Percentiles rank a stretch among this genome's conserved stretches.
Conservation (phyloP, 92 coral and sea anemone species). For the Porites rus region DNA sequence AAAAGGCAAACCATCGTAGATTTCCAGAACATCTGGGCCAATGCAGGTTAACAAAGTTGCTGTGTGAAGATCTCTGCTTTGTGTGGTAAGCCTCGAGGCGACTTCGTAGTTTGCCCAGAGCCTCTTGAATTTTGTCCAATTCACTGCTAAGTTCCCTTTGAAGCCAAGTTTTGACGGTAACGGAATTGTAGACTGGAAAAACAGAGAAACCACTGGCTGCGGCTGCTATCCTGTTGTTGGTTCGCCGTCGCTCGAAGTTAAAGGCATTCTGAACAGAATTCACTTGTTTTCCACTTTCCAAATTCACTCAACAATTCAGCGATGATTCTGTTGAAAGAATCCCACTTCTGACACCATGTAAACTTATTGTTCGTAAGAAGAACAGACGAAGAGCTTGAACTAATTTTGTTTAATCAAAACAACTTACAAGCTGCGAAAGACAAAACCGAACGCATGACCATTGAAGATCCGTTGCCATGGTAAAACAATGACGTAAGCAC, state of each 20-base stretch:
- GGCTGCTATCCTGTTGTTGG: not conserved
- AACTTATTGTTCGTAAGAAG: constrained; percentile 1
- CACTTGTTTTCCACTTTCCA: not conserved
- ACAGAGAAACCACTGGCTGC: constrained; percentile 26
- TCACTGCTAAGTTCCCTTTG: constrained; percentile 48
- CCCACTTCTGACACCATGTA: constrained; percentile 8
- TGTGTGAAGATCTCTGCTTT: not conserved
- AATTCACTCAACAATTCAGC: constrained; percentile 1
- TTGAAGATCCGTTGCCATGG: no score
- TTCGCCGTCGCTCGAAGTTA: not conserved
- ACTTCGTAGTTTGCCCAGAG: constrained; percentile 59
- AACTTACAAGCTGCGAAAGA: no score
- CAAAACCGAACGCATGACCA: no score
- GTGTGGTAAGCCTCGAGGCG: constrained; percentile 10
- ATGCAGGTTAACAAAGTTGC: constrained; percentile 56
- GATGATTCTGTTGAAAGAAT: constrained; percentile 30
- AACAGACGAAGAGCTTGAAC: not conserved
- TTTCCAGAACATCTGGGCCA: constrained; percentile 44
- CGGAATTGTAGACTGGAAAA: constrained; percentile 51
- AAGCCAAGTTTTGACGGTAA: constrained; percentile 54
- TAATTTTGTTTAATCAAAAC: not conserved
- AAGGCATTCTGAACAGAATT: not conserved
- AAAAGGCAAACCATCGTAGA: constrained; percentile 16
- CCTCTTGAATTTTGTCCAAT: constrained; percentile 38
- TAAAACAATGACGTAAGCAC: no score